Percentiles rank a stretch among this genome's conserved stretches.
Evolutionary conservation across 2,113 vertebrate genomes (phyloP).

Genomic region (Delphinus delphis): DNA sequence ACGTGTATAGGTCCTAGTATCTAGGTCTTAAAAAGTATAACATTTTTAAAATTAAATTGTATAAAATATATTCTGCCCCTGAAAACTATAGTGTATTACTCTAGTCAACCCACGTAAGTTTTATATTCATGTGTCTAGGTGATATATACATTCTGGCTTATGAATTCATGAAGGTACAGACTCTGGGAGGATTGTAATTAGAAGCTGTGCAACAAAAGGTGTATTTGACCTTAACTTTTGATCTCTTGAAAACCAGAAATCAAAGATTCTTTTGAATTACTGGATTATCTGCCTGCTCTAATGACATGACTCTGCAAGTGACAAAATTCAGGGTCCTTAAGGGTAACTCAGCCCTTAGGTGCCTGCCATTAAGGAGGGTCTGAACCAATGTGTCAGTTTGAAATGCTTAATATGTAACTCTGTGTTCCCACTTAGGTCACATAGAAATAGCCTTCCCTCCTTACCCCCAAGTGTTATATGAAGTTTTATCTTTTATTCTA

Average conservation of each 20-base stretch:
- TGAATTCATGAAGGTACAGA: not conserved
- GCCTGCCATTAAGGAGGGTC: not conserved
- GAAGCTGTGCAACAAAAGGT: not conserved
- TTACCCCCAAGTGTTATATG: too few species aligned
- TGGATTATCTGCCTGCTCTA: not conserved
- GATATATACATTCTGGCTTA: not conserved
- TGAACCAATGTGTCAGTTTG: not conserved
- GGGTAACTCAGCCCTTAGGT: not conserved
- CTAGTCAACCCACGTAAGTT: not conserved
- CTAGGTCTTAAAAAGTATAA: not conserved
- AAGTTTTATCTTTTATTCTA: not conserved
- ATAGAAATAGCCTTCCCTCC: accelerated
- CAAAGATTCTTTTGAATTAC: not conserved
- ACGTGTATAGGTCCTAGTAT: not conserved
- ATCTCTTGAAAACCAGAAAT: not conserved
- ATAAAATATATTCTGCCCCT: not conserved
- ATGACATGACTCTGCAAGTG: not conserved
- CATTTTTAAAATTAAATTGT: not conserved
- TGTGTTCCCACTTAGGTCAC: too few species aligned
- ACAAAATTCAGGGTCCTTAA: not conserved
- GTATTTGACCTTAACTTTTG: not conserved
- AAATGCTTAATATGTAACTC: not conserved
- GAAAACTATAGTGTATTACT: not conserved
- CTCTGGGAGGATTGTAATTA: not conserved
- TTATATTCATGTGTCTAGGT: not conserved